Base-by-base conservation (phyloP, 2,888 invertebrate genomes). In the Thereva unica region DNA sequence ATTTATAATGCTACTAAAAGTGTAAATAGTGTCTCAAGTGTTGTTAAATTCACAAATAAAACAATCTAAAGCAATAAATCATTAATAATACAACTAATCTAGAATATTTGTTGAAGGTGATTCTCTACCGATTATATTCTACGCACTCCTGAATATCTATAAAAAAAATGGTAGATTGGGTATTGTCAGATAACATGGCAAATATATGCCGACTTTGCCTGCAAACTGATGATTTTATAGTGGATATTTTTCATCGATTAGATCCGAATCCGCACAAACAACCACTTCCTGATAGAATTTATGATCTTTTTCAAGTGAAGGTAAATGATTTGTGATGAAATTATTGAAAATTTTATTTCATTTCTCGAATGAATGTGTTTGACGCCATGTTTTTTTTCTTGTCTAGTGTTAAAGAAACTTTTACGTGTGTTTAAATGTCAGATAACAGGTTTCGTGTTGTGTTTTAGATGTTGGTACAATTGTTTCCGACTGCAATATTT, bases 151-250 rank as follows among this genome's bases (percentile, higher is more conserved):
- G 4, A 47, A 47, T 12, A 47, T n/a, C n/a, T n/a, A n/a, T n/a
- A n/a, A n/a, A 10, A 47, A 64, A 54, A 54, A 64, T 64, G 64
- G 64, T 54, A 12, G 64, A 64, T 35, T 50, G 53, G 42, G 53
- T 41, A n/a, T 34, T 64, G 64, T 64, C 64, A 47, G 55, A 64
- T 23, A 56, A 65, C 50, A 56, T 65, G 47, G 6, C 55, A 42
- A 71, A 70, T 66, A 63, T 74, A 6, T 89, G 89, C 80, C 84
- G 89, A 41, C 79, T 89, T 71, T 89, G 89, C 77, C 81, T 89
- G 74, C 83, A 83, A 72, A 84, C 85, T 75, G 86, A 86, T 74
- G 84, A 86, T 64, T 84, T 86, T 71, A 84, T 85, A 78, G 81
- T 85, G 71, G 86, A 88, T 64, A 85, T 89, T 75, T 88, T 86